phyloP scores from a whole-genome alignment of 2,888 invertebrate species.

The Artemia sinica region DNA sequence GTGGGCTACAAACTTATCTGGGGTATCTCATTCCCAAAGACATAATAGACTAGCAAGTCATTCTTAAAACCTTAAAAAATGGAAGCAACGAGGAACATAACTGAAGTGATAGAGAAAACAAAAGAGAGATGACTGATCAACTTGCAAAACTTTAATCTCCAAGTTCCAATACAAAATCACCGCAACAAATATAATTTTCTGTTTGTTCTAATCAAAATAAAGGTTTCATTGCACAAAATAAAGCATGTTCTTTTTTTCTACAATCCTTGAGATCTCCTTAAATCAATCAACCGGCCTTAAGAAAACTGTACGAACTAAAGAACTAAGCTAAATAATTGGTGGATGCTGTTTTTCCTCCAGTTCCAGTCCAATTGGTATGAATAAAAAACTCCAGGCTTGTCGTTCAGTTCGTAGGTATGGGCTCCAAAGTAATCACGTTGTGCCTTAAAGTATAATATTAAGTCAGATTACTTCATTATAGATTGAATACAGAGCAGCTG shows the following conservation, averaged over 20 bases:
- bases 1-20: no score
- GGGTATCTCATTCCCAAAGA: no score
- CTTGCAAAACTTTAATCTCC: slow-evolving; percentile 2
- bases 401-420: slow-evolving; percentile 84
- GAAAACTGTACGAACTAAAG: not conserved
- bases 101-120: no score
- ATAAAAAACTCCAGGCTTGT: slow-evolving; percentile 69
- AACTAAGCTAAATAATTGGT: slow-evolving; percentile 61
- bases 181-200: not conserved
- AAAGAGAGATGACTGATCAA: not conserved
- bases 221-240: slow-evolving; percentile 4
- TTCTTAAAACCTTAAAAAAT: no score
- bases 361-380: slow-evolving; percentile 99
- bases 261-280: no score
- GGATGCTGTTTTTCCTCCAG: slow-evolving; percentile 88
- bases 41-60: no score
- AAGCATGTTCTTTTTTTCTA: not conserved
- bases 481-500: no score
- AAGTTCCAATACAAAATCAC: slow-evolving; percentile 10
- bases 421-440: slow-evolving; percentile 98
- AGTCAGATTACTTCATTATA: not conserved
- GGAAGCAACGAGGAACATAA: no score
- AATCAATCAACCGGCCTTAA: no score
- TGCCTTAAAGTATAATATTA: slow-evolving; percentile 40
- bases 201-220: slow-evolving; percentile 4